Percentiles rank a stretch among this genome's conserved stretches.
These are phyloP conservation scores for Volucella zonaria DNA, from an alignment of 2,888 invertebrate genomes.

Conservation along the genomic window DNA sequence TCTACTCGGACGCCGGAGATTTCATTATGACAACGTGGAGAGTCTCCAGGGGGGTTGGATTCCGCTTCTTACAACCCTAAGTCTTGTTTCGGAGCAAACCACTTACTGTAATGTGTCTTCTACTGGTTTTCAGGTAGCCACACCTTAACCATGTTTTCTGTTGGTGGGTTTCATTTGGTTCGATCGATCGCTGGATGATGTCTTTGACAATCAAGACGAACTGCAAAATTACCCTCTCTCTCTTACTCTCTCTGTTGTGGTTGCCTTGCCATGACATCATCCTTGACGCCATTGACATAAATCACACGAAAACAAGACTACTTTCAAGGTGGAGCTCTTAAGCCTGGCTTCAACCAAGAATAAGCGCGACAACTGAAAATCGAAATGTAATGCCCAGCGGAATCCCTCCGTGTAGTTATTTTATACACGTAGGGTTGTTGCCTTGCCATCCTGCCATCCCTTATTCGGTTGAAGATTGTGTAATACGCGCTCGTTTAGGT, in stretches of 20 bases:
- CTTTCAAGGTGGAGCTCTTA: slow-evolving; percentile 63
- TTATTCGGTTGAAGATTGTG: slow-evolving; percentile 48
- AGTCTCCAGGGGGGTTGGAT: background rate
- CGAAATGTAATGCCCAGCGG: slow-evolving; percentile 50
- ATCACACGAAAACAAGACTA: slow-evolving; percentile 26
- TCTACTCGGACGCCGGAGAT: slow-evolving; percentile 6
- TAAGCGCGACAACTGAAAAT: slow-evolving; percentile 69
- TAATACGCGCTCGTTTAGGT: slow-evolving; percentile 12
- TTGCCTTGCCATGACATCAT: slow-evolving; percentile 64
- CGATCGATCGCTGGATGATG: slow-evolving; percentile 26
- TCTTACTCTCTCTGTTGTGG: background rate
- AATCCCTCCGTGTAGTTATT: slow-evolving; percentile 44
- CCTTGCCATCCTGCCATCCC: too few relatives aligned
- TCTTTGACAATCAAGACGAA: slow-evolving; percentile 8
- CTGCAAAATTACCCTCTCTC: slow-evolving; percentile 2
- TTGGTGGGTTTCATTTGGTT: background rate
- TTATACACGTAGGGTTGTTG: slow-evolving; percentile 31
- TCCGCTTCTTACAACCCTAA: slow-evolving; percentile 9
- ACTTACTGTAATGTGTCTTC: background rate
- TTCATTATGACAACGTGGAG: slow-evolving; percentile 20
- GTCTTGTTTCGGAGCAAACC: background rate
- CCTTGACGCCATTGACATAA: slow-evolving; percentile 66
- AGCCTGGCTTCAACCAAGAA: slow-evolving; percentile 54
- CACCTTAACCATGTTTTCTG: slow-evolving; percentile 29
- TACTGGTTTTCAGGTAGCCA: slow-evolving; percentile 21